phyloP scores from a whole-genome alignment of 2,888 invertebrate genomes.

The Amphipoea oculea region DNA sequence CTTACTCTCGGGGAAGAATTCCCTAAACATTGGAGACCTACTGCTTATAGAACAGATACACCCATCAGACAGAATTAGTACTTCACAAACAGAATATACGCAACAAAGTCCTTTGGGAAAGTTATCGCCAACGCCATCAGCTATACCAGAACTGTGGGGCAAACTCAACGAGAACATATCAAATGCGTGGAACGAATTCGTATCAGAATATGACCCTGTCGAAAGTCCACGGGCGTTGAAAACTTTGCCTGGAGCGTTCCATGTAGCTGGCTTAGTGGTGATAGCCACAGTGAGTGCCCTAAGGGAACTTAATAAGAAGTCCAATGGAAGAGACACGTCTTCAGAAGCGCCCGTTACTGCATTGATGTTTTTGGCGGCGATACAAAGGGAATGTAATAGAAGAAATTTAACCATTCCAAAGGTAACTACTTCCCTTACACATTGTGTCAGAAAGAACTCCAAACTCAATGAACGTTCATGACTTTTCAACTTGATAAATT shows the following conservation, averaged over 20 bases:
- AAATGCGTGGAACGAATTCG: conserved; percentile 95
- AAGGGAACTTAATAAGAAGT: conserved; percentile 91
- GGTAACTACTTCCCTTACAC: conserved; percentile 68
- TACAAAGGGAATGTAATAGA: conserved; percentile 83
- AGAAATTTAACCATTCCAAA: conserved; percentile 84
- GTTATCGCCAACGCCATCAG: conserved; percentile 91
- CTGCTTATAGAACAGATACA: conserved; percentile 91
- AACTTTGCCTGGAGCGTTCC: conserved; percentile 90
- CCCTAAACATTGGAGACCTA: conserved; percentile 94
- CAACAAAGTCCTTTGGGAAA: conserved; percentile 87
- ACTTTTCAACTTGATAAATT: neutral
- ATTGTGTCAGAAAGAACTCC: no score
- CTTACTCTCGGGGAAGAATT: conserved; percentile 92
- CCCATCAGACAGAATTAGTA: conserved; percentile 79
- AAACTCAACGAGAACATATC: conserved; percentile 92
- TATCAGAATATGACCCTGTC: conserved; percentile 94
- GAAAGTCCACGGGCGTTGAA: conserved; percentile 93
- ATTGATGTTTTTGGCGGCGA: conserved; percentile 82
- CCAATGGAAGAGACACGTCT: conserved; percentile 74
- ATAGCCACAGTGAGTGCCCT: conserved; percentile 92
- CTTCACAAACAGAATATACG: conserved; percentile 71
- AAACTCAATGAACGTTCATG: neutral
- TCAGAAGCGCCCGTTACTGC: conserved; percentile 85
- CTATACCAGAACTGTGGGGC: conserved; percentile 92
- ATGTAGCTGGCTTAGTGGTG: conserved; percentile 91